phyloP scores from a whole-genome alignment of 1,140 invertebrate genomes.

The Campoletis sonorensis region DNA sequence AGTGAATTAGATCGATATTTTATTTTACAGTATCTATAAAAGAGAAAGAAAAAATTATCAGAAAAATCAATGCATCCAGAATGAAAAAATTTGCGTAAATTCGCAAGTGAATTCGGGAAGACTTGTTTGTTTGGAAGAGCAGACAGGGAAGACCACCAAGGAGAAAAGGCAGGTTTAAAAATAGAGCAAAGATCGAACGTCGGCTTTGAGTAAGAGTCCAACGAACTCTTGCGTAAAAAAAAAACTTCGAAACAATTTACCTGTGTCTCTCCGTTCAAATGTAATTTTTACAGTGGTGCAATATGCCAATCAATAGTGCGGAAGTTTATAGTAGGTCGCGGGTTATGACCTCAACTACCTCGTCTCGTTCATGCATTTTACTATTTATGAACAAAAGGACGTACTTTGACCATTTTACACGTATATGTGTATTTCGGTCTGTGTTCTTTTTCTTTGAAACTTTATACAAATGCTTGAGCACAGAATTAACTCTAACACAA shows the following conservation, averaged over 20 bases:
- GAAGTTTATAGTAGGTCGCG: conserved; percentile 39
- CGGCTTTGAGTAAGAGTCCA: conserved; percentile 10
- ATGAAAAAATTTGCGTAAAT: no score
- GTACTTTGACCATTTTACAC: not conserved
- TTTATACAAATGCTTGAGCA: not conserved
- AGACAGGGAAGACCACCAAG: not conserved
- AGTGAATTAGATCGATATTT: no score
- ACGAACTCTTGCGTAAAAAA: conserved; percentile 24
- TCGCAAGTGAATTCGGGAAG: not conserved
- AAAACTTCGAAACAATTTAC: conserved; percentile 4
- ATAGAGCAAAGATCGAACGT: not conserved
- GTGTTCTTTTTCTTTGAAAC: not conserved
- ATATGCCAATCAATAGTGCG: conserved; percentile 35
- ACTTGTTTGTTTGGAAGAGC: not conserved
- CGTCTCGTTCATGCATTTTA: not conserved
- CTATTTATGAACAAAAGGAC: not conserved
- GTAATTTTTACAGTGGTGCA: not conserved
- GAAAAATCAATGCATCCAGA: no score
- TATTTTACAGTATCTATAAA: no score
- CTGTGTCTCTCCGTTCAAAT: not conserved
- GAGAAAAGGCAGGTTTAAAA: not conserved
- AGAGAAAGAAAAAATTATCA: no score
- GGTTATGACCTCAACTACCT: conserved; percentile 23
- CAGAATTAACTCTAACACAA: not conserved
- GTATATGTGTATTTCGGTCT: not conserved